Percentiles rank a stretch among this genome's conserved stretches.
phyloP scores from a whole-genome alignment of 2,113 vertebrate species.

The Alethe castanea region DNA sequence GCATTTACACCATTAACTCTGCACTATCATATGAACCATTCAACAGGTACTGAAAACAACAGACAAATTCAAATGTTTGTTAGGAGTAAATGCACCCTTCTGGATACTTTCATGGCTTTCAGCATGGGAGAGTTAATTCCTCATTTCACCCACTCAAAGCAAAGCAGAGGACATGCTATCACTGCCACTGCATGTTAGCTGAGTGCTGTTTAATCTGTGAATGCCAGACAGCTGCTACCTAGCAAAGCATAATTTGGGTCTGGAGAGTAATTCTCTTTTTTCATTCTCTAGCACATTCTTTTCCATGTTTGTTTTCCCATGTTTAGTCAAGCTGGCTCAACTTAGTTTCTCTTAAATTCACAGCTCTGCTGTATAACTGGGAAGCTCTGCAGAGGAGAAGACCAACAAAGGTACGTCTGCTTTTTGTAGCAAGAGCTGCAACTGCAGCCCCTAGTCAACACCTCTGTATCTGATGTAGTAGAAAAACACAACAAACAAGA shows the following conservation, averaged over 20 bases:
- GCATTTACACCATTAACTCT: neutral
- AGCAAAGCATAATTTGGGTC: slow-evolving; percentile 31
- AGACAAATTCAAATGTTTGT: neutral
- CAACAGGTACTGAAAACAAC: neutral
- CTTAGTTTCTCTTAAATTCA: neutral
- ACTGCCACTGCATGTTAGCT: neutral
- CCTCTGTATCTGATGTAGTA: neutral
- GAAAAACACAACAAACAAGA: neutral
- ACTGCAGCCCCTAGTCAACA: neutral
- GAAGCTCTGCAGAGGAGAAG: neutral
- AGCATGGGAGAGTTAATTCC: neutral
- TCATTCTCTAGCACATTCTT: slow-evolving; percentile 44
- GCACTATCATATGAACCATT: neutral
- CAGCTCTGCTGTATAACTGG: neutral
- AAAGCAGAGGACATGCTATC: neutral
- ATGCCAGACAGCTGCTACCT: slow-evolving; percentile 52
- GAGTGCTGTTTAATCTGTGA: slow-evolving; percentile 9
- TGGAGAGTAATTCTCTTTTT: slow-evolving; percentile 16
- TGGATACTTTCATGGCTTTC: neutral
- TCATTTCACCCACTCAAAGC: slow-evolving; percentile 1
- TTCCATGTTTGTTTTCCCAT: slow-evolving; percentile 38
- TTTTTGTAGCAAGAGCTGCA: neutral
- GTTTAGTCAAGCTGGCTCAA: neutral
- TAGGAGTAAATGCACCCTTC: neutral
- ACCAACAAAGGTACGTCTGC: neutral